phyloP scores from a whole-genome alignment of 2,113 vertebrate genomes.

The Megaceryle maxima region DNA sequence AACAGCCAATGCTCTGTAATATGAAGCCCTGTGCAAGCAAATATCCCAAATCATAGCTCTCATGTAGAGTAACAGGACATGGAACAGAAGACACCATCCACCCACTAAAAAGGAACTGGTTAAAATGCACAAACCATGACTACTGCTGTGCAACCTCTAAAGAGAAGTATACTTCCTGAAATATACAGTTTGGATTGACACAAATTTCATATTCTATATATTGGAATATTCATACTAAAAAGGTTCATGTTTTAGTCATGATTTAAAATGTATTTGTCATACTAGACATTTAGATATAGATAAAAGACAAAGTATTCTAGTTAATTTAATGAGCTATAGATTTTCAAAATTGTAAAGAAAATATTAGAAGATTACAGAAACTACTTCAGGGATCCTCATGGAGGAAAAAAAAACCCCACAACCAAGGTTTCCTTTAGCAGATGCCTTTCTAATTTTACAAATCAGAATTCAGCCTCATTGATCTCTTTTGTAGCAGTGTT shows the following conservation, averaged over 20 bases:
- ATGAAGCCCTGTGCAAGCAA: neutral
- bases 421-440: neutral
- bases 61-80: fast-evolving
- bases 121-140: neutral
- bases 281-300: neutral
- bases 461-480: neutral
- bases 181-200: neutral
- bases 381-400: neutral
- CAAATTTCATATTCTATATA: neutral
- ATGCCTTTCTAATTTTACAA: neutral
- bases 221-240: neutral
- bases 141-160: neutral
- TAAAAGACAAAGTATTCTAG: neutral
- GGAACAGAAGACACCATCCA: neutral
- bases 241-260: neutral
- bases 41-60: neutral
- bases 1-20: neutral
- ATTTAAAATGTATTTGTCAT: neutral
- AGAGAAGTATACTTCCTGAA: neutral
- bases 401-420: neutral
- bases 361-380: neutral
- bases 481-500: neutral
- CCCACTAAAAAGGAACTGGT: neutral
- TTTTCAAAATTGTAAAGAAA: neutral
- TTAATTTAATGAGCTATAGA: neutral